Conservation (phyloP, 1,140 invertebrate genomes). For the Trachymyrmex septentrionalis region DNA sequence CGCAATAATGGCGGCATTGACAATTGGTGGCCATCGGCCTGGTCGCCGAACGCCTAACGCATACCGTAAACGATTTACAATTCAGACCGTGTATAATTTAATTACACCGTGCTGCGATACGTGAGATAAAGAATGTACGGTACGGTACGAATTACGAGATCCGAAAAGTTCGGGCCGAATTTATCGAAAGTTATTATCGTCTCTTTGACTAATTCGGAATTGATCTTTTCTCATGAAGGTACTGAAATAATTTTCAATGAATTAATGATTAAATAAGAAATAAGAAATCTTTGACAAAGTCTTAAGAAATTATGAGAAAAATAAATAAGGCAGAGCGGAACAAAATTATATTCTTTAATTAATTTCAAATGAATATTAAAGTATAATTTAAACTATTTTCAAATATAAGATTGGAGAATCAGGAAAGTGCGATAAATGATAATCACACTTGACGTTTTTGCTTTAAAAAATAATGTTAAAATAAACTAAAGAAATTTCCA, state of each 20-base stretch:
- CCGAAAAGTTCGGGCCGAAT: too few relatives aligned
- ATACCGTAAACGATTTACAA: conserved; percentile 12
- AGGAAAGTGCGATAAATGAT: background rate
- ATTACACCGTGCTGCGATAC: background rate
- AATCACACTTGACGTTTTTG: background rate
- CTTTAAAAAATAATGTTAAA: background rate
- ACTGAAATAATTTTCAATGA: background rate
- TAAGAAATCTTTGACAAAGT: background rate
- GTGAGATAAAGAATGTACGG: conserved; percentile 19
- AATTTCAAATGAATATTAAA: background rate
- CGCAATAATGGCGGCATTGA: conserved; percentile 54
- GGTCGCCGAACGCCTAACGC: background rate
- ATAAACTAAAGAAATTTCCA: background rate
- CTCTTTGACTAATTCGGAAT: background rate
- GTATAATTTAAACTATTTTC: background rate
- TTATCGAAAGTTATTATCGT: background rate
- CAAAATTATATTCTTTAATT: background rate
- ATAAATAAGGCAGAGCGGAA: background rate
- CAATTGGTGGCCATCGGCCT: conserved; percentile 11
- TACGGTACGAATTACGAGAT: background rate
- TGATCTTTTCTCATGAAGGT: background rate
- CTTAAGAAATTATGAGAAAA: background rate
- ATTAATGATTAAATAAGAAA: background rate
- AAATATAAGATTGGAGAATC: background rate
- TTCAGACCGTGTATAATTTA: background rate